Conservation (phyloP, 2,797 vertebrate genomes). For the Acrossocheilus wenchowensis region DNA sequence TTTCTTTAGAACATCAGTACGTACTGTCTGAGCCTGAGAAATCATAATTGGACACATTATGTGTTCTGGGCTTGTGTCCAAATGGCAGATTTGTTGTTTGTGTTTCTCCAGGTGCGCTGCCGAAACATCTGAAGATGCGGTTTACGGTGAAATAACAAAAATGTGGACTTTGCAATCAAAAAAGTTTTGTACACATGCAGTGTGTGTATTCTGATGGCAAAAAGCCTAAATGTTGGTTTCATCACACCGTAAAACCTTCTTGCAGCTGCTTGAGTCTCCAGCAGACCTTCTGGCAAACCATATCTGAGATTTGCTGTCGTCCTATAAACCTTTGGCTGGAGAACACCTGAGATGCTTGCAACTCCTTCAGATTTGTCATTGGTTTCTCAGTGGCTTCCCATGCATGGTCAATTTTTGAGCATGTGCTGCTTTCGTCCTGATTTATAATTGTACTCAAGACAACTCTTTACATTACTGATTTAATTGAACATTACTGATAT, state of each 20-base stretch:
- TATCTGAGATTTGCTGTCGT: background rate
- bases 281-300: constrained; percentile 1
- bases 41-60: background rate
- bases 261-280: constrained; percentile 5
- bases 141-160: background rate
- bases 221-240: background rate
- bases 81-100: constrained; percentile 19
- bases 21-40: background rate
- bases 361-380: background rate
- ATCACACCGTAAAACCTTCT: background rate
- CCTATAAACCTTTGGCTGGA: background rate
- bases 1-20: background rate
- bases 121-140: background rate
- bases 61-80: background rate
- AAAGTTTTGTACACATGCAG: background rate
- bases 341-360: background rate
- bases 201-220: constrained; percentile 10
- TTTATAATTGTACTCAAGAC: background rate
- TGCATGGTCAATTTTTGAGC: background rate
- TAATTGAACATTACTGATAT: background rate
- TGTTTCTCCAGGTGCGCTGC: constrained; percentile 26
- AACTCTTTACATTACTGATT: background rate
- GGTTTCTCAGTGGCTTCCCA: background rate
- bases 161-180: background rate
- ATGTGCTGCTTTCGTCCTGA: background rate